These are phyloP conservation scores for Poecilia velifera DNA, from an alignment of 2,797 vertebrate genomes.

Conservation along the genomic window DNA sequence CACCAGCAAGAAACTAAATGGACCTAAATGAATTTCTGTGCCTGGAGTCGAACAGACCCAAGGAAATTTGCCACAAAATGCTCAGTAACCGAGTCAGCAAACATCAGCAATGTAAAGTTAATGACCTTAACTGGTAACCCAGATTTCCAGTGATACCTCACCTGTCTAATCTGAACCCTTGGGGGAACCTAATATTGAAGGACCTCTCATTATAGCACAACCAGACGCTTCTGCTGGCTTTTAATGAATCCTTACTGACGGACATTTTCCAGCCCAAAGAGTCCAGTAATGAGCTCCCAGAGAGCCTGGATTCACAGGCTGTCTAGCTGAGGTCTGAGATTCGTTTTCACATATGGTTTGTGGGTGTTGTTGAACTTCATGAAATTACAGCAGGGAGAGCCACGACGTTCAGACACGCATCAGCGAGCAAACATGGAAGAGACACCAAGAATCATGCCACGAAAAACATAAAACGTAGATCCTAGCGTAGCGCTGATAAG, in stretches of 20 bases:
- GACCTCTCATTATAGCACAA: conserved; percentile 53
- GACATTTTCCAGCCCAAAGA: conserved; percentile 76
- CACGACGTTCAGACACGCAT: conserved; percentile 10
- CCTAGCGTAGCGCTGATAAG: conserved; percentile 9
- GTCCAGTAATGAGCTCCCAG: conserved; percentile 78
- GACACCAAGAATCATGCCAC: conserved; percentile 3
- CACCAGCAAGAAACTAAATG: background rate
- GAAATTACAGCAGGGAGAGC: conserved; percentile 20
- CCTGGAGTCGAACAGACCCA: background rate
- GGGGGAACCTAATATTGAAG: conserved; percentile 29
- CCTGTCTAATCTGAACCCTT: conserved; percentile 39
- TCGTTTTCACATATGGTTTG: background rate
- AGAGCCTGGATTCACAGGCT: conserved; percentile 36
- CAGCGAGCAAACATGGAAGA: conserved; percentile 21
- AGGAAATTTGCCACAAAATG: background rate
- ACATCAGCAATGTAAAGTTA: conserved; percentile 9
- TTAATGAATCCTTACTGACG: conserved; percentile 74
- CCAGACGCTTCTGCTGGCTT: conserved; percentile 57
- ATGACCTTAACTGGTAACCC: conserved; percentile 28
- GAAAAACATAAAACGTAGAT: background rate
- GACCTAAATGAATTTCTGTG: background rate
- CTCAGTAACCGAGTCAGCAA: conserved; percentile 3
- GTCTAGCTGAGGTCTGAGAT: conserved; percentile 40
- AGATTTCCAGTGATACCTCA: conserved; percentile 44
- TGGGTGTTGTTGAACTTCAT: conserved; percentile 17